Evolutionary conservation across 2,888 invertebrate genomes (phyloP).

Genomic region (Stenoptilia bipunctidactyla): DNA sequence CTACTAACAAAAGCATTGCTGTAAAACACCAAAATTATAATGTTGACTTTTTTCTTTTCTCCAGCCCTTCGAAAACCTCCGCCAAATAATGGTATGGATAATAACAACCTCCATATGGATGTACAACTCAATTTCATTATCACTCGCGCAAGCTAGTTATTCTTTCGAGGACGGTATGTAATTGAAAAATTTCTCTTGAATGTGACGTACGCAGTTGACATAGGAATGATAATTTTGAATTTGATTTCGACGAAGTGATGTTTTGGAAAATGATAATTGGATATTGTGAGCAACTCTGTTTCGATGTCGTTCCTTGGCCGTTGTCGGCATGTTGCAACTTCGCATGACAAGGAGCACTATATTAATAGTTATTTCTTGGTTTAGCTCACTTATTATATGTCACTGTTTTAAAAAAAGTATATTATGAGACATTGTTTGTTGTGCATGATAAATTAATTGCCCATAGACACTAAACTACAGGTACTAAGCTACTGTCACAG

Average conservation of each 20-base stretch:
- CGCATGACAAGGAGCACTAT: constrained; percentile 48
- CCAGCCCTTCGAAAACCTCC: constrained; percentile 73
- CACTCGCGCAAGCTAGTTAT: constrained; percentile 60
- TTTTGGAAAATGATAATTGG: too few species aligned
- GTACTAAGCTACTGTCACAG: too few species aligned
- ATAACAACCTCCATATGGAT: constrained; percentile 70
- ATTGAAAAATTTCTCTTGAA: constrained; percentile 7
- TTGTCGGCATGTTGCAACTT: constrained; percentile 53
- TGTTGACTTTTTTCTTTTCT: constrained; percentile 11
- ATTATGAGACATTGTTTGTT: too few species aligned
- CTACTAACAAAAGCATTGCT: too few species aligned
- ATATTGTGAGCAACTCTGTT: constrained; percentile 12
- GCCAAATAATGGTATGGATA: constrained; percentile 70
- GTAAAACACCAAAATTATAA: not conserved
- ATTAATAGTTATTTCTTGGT: too few species aligned
- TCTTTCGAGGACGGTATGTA: constrained; percentile 48
- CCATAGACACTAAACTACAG: too few species aligned
- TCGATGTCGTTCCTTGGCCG: constrained; percentile 37
- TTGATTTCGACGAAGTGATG: not conserved
- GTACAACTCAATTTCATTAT: constrained; percentile 64
- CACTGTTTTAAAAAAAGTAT: too few species aligned
- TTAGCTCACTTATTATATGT: too few species aligned
- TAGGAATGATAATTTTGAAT: not conserved
- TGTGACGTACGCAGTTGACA: not conserved
- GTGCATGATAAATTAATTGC: too few species aligned